Conservation (phyloP, 1,140 invertebrate genomes). For the Prorops nasuta region DNA sequence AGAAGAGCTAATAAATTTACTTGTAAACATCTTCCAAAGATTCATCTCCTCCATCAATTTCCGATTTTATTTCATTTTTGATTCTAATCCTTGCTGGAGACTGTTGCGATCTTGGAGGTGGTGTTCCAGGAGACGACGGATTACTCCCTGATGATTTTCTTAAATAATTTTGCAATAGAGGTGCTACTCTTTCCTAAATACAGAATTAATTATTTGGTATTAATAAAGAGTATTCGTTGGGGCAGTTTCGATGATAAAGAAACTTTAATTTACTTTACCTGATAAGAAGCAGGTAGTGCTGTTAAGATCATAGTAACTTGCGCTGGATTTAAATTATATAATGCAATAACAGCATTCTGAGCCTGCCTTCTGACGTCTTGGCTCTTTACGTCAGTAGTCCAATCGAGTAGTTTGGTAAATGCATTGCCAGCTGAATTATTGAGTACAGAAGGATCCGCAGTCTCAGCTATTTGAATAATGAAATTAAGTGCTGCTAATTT, state of each 20-base stretch:
- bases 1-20: constrained; percentile 30
- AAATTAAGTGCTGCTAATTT: constrained; percentile 75
- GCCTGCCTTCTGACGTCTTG: constrained; percentile 78
- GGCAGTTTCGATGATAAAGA: background rate
- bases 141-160: constrained; percentile 64
- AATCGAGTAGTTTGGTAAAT: constrained; percentile 65
- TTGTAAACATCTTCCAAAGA: constrained; percentile 83
- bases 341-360: constrained; percentile 75
- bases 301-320: constrained; percentile 82
- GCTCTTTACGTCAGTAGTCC: constrained; percentile 69
- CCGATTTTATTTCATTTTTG: constrained; percentile 32
- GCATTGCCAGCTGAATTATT: constrained; percentile 62
- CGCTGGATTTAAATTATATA: constrained; percentile 88
- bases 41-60: constrained; percentile 60
- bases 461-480: constrained; percentile 68
- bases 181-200: constrained; percentile 72
- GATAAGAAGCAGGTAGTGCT: constrained; percentile 78
- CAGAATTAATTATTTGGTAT: background rate
- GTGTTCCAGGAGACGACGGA: constrained; percentile 55
- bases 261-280: constrained; percentile 42
- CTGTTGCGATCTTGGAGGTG: constrained; percentile 46
- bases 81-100: constrained; percentile 44
- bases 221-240: constrained; percentile 8
- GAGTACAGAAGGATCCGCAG: constrained; percentile 53
- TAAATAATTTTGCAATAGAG: constrained; percentile 81